phyloP scores from a whole-genome alignment of 2,113 vertebrate genomes.

The Sapayoa aenigma region DNA sequence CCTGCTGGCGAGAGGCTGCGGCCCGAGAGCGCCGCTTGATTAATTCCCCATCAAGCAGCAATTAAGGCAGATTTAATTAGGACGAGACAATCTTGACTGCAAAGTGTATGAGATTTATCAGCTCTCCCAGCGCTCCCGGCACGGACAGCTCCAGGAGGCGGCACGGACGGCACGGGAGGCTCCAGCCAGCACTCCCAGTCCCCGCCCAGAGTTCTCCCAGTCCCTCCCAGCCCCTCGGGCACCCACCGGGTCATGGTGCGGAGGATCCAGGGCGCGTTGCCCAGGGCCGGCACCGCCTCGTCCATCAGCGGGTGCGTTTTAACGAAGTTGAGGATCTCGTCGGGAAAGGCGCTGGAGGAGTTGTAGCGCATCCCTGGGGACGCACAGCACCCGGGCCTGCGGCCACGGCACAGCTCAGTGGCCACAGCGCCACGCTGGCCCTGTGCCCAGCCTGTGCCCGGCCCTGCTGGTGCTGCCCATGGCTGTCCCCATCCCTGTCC shows the following conservation, averaged over 20 bases:
- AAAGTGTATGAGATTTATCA: slow-evolving; percentile 35
- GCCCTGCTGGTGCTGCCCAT: background rate
- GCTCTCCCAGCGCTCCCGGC: background rate
- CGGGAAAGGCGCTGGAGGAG: slow-evolving; percentile 89
- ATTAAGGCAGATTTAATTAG: slow-evolving; percentile 71
- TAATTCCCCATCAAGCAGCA: slow-evolving; percentile 66
- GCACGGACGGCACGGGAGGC: background rate
- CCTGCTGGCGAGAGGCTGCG: background rate
- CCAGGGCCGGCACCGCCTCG: slow-evolving; percentile 88
- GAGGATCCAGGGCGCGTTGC: slow-evolving; percentile 89
- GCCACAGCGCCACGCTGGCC: background rate
- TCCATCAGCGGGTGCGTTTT: slow-evolving; percentile 97
- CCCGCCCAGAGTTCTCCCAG: background rate
- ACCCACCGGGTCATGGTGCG: slow-evolving; percentile 89
- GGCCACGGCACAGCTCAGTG: accelerated
- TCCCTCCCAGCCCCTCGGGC: too few relatives aligned
- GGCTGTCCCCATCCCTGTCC: background rate
- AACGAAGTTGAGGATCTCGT: slow-evolving; percentile 94
- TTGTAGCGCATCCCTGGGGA: slow-evolving; percentile 87
- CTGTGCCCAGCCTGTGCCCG: background rate
- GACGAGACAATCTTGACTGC: slow-evolving; percentile 8
- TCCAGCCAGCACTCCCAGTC: background rate
- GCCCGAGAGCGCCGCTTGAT: slow-evolving; percentile 19
- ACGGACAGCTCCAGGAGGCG: too few relatives aligned
- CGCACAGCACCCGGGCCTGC: slow-evolving; percentile 90